Evolutionary conservation across 1,140 invertebrate species (phyloP).

Genomic region (Euwallacea similis): DNA sequence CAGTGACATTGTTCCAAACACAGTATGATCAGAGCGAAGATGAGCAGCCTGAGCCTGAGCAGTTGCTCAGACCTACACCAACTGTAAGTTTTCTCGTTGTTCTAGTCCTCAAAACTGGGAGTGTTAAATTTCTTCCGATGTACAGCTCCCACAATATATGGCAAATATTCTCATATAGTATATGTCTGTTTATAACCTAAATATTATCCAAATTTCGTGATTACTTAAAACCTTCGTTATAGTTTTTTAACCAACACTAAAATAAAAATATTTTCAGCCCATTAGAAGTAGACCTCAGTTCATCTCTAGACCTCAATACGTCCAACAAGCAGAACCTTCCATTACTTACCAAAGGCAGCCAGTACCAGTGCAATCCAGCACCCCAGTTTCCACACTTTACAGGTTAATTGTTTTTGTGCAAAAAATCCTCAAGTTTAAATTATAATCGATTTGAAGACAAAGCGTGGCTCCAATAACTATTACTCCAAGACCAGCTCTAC

Average conservation of each 20-base stretch:
- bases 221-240: background rate
- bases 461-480: constrained; percentile 50
- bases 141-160: too few species aligned
- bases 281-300: constrained; percentile 44
- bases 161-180: too few species aligned
- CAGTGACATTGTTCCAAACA: constrained; percentile 67
- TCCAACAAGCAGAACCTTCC: constrained; percentile 35
- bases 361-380: constrained; percentile 21
- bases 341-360: constrained; percentile 49
- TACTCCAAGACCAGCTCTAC: constrained; percentile 56
- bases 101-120: background rate
- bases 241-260: background rate
- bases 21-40: constrained; percentile 62
- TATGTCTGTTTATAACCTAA: too few species aligned
- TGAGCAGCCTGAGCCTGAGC: constrained; percentile 62
- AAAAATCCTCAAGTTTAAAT: background rate
- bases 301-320: constrained; percentile 50
- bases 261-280: constrained; percentile 35
- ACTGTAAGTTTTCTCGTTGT: constrained; percentile 21
- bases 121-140: too few species aligned
- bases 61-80: constrained; percentile 55
- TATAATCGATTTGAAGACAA: constrained; percentile 41
- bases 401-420: constrained; percentile 2
- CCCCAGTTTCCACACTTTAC: constrained; percentile 17
- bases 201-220: background rate